These are phyloP conservation scores for Erebia aethiops DNA, from an alignment of 2,888 invertebrate genomes.

Conservation along the genomic window DNA sequence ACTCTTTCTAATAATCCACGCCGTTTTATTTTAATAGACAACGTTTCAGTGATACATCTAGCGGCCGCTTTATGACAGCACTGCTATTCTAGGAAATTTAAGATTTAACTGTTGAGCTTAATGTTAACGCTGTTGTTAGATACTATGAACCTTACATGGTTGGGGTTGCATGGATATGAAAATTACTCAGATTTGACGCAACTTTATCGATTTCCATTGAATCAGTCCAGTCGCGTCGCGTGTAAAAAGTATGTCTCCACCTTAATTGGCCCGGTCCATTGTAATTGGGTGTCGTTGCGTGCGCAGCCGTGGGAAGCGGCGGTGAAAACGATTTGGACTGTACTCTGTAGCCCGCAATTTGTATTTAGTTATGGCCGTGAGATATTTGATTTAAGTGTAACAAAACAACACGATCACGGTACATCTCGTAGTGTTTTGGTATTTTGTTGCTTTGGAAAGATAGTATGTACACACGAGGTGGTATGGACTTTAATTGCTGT, in stretches of 20 bases:
- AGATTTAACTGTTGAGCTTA: no score
- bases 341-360: constrained; percentile 51
- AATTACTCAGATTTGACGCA: not conserved
- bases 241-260: not conserved
- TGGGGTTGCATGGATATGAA: not conserved
- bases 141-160: not conserved
- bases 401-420: constrained; percentile 36
- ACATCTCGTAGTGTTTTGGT: not conserved
- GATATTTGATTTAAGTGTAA: constrained; percentile 48
- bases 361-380: constrained; percentile 65
- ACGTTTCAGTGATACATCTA: no score
- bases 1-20: no score
- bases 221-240: not conserved
- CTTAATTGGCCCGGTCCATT: constrained; percentile 39
- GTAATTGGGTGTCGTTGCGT: constrained; percentile 59
- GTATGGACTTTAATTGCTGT: no score
- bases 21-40: no score
- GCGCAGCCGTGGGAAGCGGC: constrained; percentile 72
- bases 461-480: no score
- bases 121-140: not conserved
- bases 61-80: no score
- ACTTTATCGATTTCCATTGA: not conserved
- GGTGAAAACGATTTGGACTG: constrained; percentile 64
- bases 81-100: no score
- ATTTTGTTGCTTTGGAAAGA: not conserved